Conservation (phyloP, 2,797 vertebrate genomes). For the Erithacus rubecula region DNA sequence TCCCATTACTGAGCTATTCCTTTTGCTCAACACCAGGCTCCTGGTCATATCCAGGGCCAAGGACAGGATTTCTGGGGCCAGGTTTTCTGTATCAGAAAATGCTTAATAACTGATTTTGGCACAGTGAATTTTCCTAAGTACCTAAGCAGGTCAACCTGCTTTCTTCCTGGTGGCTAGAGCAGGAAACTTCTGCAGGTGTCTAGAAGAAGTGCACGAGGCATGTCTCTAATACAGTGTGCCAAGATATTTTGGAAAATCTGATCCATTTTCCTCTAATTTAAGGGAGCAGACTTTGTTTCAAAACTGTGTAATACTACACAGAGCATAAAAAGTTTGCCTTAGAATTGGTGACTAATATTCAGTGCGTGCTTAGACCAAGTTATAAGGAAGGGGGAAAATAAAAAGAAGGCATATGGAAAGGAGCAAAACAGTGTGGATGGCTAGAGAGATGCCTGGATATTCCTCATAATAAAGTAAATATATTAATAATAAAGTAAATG, state of each 20-base stretch:
- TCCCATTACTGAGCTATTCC: not conserved
- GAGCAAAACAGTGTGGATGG: not conserved
- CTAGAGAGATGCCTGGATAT: not conserved
- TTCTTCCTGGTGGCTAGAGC: not conserved
- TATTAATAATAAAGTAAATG: not conserved
- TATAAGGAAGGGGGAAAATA: not conserved
- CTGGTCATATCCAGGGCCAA: not conserved
- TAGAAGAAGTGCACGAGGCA: not conserved
- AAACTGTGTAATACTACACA: not conserved
- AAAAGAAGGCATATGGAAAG: not conserved
- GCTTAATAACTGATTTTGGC: not conserved
- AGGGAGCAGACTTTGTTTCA: not conserved
- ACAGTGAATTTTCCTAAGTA: not conserved
- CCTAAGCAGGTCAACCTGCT: not conserved
- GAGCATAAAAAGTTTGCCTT: not conserved
- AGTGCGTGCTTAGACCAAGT: not conserved
- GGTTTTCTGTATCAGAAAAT: not conserved
- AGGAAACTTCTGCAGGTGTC: not conserved
- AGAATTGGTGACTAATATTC: not conserved
- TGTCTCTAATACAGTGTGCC: not conserved
- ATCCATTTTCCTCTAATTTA: not conserved
- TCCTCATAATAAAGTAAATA: not conserved
- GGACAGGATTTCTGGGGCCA: not conserved
- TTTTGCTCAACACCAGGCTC: not conserved
- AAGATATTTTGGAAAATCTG: not conserved